phyloP scores from a whole-genome alignment of 2,888 invertebrate species.

The Drosophila seclusa region DNA sequence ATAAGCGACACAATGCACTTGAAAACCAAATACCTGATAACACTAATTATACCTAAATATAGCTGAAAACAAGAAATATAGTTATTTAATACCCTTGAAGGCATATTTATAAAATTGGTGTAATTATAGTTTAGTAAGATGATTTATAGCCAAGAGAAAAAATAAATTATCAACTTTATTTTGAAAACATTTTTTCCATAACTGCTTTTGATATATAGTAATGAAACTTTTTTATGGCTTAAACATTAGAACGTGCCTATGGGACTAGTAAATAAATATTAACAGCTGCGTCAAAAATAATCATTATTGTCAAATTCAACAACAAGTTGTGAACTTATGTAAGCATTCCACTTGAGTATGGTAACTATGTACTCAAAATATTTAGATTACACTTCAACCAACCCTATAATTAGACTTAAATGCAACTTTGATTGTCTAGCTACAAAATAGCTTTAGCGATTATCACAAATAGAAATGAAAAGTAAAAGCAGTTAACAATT shows the following conservation, averaged over 20 bases:
- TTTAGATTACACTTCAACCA: not conserved
- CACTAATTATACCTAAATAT: conserved; percentile 13
- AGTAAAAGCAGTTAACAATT: conserved; percentile 47
- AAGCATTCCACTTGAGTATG: not conserved
- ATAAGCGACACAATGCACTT: conserved; percentile 49
- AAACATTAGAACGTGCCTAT: not conserved
- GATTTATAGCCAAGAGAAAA: not conserved
- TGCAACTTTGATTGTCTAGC: not conserved
- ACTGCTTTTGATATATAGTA: not conserved
- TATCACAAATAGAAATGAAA: conserved; percentile 31
- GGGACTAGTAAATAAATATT: conserved; percentile 4
- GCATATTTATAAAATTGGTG: not conserved
- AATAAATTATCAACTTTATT: too few species aligned
- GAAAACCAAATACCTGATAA: conserved; percentile 46
- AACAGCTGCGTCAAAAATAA: not conserved
- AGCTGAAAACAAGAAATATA: not conserved
- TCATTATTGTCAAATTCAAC: not conserved
- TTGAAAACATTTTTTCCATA: not conserved
- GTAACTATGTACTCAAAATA: not conserved
- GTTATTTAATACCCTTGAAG: not conserved
- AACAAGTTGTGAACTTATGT: not conserved
- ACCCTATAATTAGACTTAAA: conserved; percentile 1
- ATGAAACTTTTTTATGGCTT: not conserved
- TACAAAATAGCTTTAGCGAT: not conserved
- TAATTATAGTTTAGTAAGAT: too few species aligned